These are phyloP conservation scores for Mesorhabditis sp. DNA, from an alignment of 2,888 invertebrate species.

Conservation along the genomic window DNA sequence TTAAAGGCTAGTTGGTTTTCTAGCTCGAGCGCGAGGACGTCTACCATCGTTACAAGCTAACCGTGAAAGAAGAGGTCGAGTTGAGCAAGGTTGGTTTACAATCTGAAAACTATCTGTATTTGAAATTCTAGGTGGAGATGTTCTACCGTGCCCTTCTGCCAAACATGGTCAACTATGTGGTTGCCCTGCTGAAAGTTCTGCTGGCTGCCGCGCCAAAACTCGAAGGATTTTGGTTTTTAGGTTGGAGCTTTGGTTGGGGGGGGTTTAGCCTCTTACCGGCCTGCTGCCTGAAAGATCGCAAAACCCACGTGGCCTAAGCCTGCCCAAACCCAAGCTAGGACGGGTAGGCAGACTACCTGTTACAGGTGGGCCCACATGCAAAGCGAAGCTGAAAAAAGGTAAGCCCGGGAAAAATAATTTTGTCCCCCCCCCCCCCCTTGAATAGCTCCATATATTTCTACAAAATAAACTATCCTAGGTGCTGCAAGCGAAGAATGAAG, in stretches of 20 bases:
- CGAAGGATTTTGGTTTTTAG: constrained; percentile 20
- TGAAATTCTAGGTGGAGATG: constrained; percentile 36
- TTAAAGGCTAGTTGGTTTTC: constrained; percentile 13
- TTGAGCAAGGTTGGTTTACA: background rate
- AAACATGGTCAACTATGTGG: constrained; percentile 90
- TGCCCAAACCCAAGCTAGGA: too few relatives aligned
- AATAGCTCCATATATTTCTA: too few relatives aligned
- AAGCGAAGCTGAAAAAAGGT: too few relatives aligned
- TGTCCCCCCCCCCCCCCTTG: too few relatives aligned
- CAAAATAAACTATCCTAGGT: too few relatives aligned
- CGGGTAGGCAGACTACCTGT: too few relatives aligned
- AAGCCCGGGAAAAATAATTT: too few relatives aligned
- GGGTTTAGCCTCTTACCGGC: too few relatives aligned
- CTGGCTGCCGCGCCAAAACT: constrained; percentile 90
- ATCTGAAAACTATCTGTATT: background rate
- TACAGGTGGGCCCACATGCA: too few relatives aligned
- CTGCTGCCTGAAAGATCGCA: too few relatives aligned
- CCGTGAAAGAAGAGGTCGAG: constrained; percentile 66
- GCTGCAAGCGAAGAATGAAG: constrained; percentile 85
- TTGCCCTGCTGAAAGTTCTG: constrained; percentile 79
- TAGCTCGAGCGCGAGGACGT: constrained; percentile 51
- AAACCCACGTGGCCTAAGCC: too few relatives aligned
- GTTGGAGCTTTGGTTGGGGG: background rate
- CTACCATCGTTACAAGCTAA: constrained; percentile 52
- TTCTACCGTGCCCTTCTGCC: constrained; percentile 75